Evolutionary conservation across 2,888 invertebrate genomes (phyloP), one percentile per base, ranked within the genome.

Genomic region (Elegia similella): DNA sequence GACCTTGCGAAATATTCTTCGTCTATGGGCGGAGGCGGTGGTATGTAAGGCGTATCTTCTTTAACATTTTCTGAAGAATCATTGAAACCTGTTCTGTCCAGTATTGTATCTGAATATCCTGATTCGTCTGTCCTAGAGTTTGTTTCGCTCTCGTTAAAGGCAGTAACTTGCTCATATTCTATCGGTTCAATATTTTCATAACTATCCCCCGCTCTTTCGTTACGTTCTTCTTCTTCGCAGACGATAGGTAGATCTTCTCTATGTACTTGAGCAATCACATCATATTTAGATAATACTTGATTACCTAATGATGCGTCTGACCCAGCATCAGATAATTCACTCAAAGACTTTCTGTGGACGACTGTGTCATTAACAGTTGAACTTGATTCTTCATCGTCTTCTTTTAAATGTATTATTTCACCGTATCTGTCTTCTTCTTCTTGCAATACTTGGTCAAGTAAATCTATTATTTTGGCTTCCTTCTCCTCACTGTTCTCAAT

Each of bases 181-280:
- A 69, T 62, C 55, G 61, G 60, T 44, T 59, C 42, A 44, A 59
- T 54, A 15, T 72, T 69, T 34, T 74, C 69, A 23, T 63, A 59
- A 56, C 68, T 65, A 8, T 60, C 55, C 23, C 62, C 64, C 59
- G 71, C 76, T 55, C 59, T 70, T 0, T 77, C 77, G 23, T 62
- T 63, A 67, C 70, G 78, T 65, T 89, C 87, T 58, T 87, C 87
- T 68, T 87, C 87, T 67, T 89, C 88, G 10, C 71, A 77, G 6
- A 90, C 72, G 71, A 72, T 88, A 0, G 87, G 82, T 57, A 90
- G 78, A 78, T 93, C 92, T 74, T 93, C 93, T 75, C 92, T 87
- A 67, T 93, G 93, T 12, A 93, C 92, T 80, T 92, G 90, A 59
- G 88, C 93, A 68, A 93, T 85, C 23, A 93, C 93, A 79, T 92